Base-by-base conservation (phyloP, 2,888 invertebrate genomes). In the Caenorhabditis sp. region DNA sequence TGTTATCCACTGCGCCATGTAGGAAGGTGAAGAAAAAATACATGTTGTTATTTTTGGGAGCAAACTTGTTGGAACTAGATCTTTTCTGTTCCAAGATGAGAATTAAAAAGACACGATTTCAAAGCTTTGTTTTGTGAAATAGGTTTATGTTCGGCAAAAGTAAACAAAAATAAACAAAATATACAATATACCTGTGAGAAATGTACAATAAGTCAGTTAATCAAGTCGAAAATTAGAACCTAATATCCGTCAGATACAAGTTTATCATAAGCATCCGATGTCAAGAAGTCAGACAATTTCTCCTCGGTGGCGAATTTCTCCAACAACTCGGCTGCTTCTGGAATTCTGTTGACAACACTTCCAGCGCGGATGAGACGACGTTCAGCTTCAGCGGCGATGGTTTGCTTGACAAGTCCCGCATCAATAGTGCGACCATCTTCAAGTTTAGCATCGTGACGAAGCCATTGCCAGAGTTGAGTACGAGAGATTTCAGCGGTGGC, bases 401-500 rank as follows among this genome's bases (percentile, higher is more conserved):
- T 85, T 63, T 87, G 76, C 83, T 92, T 84, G 38, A 87, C 83
- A 67, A 87, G 77, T 52, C 84, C 81, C 21, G 79, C 81, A 63
- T 85, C 84, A 53, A 87, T 81, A 3, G 82, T 82, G 20, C 83
- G 78, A 8, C 85, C 85, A 63, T 86, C 85, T 67, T 68, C 89
- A 80, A 21, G 89, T 86, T 61, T 89, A 89, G 84, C 92, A 91
- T 90, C 88, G 85, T 92, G 92, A 67, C 91, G 89, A 68, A 92
- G 91, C 92, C 92, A 93, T 87, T 93, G 92, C 92, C 92, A 92
- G 66, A 93, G 90, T 88, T 92, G 92, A 27, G 91, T 91, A 62
- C 92, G 89, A 0, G 92, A 92, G 84, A 93, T 93, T 88, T 93
- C 93, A 1, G 92, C 92, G 0, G 93, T 93, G 4, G 93, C 92